Percentiles rank a stretch among this genome's conserved stretches.
Evolutionary conservation across 2,888 invertebrate genomes (phyloP).

Genomic region (Macrosoma leucophasiata): DNA sequence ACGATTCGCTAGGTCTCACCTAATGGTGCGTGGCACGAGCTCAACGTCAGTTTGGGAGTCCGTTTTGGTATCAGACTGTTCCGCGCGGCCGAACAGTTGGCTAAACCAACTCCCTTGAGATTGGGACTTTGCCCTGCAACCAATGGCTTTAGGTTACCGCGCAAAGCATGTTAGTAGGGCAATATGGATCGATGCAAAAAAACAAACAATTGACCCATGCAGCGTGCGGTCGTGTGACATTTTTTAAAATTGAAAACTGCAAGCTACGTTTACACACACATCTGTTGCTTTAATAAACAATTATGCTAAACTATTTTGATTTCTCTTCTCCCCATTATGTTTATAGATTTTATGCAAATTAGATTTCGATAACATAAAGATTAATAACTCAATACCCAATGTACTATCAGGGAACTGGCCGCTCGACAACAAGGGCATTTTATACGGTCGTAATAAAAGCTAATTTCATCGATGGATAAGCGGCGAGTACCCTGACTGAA

Average conservation of each 20-base stretch:
- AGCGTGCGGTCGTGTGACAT: too few species aligned
- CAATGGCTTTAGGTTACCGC: conserved; percentile 49
- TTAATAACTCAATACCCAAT: too few species aligned
- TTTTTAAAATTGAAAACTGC: conserved; percentile 9
- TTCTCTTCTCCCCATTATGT: too few species aligned
- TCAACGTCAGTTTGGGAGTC: conserved; percentile 36
- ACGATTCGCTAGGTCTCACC: conserved; percentile 67
- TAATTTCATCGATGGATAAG: too few species aligned
- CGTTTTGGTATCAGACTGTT: conserved; percentile 45
- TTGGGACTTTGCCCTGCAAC: conserved; percentile 68
- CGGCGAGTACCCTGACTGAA: too few species aligned
- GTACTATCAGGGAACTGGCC: too few species aligned
- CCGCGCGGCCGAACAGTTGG: conserved; percentile 73
- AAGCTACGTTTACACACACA: conserved; percentile 5
- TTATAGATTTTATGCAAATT: too few species aligned
- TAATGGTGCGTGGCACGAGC: conserved; percentile 61
- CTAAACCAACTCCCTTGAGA: conserved; percentile 75
- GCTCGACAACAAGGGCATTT: too few species aligned
- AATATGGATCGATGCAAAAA: conserved; percentile 2
- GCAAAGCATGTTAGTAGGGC: conserved; percentile 26
- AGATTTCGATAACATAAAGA: too few species aligned
- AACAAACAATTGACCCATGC: conserved; percentile 6
- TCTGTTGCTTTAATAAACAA: too few species aligned
- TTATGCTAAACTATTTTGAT: too few species aligned
- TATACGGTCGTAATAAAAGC: too few species aligned